Conservation (phyloP, 1,140 invertebrate genomes). For the Drosophila takahashii region DNA sequence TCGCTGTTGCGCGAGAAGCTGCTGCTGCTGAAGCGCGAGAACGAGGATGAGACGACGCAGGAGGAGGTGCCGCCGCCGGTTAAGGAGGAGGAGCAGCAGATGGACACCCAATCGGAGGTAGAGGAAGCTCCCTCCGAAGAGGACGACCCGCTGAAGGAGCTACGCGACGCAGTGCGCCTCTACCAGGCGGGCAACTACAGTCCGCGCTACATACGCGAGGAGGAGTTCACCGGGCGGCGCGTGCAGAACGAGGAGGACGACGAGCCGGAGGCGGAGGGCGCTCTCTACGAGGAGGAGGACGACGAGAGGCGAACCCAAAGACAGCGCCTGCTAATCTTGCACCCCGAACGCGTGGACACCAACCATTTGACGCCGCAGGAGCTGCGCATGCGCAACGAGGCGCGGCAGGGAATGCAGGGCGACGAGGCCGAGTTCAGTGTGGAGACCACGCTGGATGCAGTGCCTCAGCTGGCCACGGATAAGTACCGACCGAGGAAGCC, state of each 20-base stretch:
- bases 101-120: too few relatives aligned
- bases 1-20: slow-evolving; percentile 96
- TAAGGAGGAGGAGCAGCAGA: slow-evolving; percentile 20
- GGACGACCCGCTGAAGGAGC: slow-evolving; percentile 86
- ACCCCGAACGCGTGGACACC: slow-evolving; percentile 54
- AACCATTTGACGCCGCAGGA: slow-evolving; percentile 85
- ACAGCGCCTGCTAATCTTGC: slow-evolving; percentile 50
- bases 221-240: slow-evolving; percentile 54
- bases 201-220: slow-evolving; percentile 89
- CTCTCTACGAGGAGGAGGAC: slow-evolving; percentile 81
- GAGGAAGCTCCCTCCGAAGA: too few relatives aligned
- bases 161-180: slow-evolving; percentile 86
- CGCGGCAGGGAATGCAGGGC: slow-evolving; percentile 93
- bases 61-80: slow-evolving; percentile 2
- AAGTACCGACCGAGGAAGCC: slow-evolving; percentile 99
- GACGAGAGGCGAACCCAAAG: slow-evolving; percentile 60
- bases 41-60: slow-evolving; percentile 64
- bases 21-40: slow-evolving; percentile 93
- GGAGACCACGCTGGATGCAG: slow-evolving; percentile 93
- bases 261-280: slow-evolving; percentile 92
- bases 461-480: slow-evolving; percentile 98
- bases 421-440: slow-evolving; percentile 97
- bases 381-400: slow-evolving; percentile 90
- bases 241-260: slow-evolving; percentile 64
- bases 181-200: slow-evolving; percentile 94